Evolutionary conservation across 2,797 vertebrate species (phyloP), one percentile per base, ranked within the genome.

Genomic region (Gymnodraco acuticeps): DNA sequence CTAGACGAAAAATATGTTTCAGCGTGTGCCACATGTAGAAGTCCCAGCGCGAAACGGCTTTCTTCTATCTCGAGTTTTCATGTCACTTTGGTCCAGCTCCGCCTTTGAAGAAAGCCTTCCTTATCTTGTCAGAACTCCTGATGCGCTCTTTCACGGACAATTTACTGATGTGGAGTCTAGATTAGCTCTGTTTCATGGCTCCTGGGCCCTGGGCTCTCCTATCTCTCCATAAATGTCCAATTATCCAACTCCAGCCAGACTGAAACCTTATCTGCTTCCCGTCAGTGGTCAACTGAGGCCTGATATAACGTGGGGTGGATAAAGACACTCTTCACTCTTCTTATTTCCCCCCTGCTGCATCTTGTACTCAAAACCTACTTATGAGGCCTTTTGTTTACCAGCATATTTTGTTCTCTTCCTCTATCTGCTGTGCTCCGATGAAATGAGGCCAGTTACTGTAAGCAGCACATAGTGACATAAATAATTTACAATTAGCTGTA

Each of bases 191-290:
- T 94, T 92, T 93, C 90, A 91, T 87, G 91, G 92, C 93, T 93
- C 83, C 90, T 90, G 87, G 88, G 89, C 90, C 81, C 83, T 52
- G 73, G 83, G 78, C 82, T 91, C 78, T 90, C 88, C 91, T 92
- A 92, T 93, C 93, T 86, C 86, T 90, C 89, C 90, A 91, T 93
- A 91, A 93, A 93, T 88, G 92, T 93, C 93, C 90, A 94, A 93
- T 94, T 93, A 94, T 91, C 90, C 88, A 88, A 89, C 88, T 92
- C 85, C 81, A 89, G 88, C 86, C 83, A 80, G 86, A 91, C 88
- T 86, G 87, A 90, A 91, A 88, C 87, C 89, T 92, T 93, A 93
- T 93, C 91, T 91, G 86, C 87, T 92, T 92, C 81, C 90, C 72
- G 84, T 92, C 91, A 90, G 73, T 91, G 90, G 90, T 88, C 90